phyloP scores from a whole-genome alignment of 2,797 vertebrate genomes.

The Urophycis tenuis region DNA sequence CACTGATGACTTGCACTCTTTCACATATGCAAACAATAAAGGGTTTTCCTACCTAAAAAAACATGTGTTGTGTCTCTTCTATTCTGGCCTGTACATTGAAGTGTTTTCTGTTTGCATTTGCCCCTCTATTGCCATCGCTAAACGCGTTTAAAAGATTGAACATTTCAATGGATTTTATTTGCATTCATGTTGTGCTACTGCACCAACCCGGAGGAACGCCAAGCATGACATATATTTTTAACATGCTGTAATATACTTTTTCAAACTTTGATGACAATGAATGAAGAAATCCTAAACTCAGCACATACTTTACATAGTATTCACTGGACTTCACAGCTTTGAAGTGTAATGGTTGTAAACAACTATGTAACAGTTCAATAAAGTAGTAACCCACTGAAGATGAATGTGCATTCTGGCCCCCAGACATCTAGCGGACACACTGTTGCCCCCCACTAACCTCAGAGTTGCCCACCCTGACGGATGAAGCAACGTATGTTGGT shows the following conservation, averaged over 20 bases:
- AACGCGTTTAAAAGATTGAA: not conserved
- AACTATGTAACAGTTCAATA: not conserved
- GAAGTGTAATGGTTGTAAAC: not conserved
- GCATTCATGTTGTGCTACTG: not conserved
- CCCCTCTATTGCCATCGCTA: not conserved
- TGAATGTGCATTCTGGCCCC: too few relatives aligned
- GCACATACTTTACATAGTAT: not conserved
- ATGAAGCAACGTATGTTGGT: not conserved
- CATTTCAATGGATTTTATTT: not conserved
- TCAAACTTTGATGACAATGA: not conserved
- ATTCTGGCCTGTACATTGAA: slow-evolving; percentile 1
- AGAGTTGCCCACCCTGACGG: not conserved
- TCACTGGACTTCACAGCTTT: not conserved
- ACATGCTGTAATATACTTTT: not conserved
- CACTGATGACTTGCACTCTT: not conserved
- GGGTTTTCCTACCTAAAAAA: not conserved
- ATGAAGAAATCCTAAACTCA: not conserved
- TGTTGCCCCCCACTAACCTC: not conserved
- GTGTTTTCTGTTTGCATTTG: not conserved
- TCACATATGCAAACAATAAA: not conserved
- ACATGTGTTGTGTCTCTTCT: not conserved
- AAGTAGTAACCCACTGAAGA: too few relatives aligned
- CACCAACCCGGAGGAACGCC: not conserved
- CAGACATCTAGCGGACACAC: not conserved
- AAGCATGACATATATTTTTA: not conserved